These are phyloP conservation scores for Urocynchramus pylzowi DNA, from an alignment of 2,113 vertebrate species.

Conservation along the genomic window DNA sequence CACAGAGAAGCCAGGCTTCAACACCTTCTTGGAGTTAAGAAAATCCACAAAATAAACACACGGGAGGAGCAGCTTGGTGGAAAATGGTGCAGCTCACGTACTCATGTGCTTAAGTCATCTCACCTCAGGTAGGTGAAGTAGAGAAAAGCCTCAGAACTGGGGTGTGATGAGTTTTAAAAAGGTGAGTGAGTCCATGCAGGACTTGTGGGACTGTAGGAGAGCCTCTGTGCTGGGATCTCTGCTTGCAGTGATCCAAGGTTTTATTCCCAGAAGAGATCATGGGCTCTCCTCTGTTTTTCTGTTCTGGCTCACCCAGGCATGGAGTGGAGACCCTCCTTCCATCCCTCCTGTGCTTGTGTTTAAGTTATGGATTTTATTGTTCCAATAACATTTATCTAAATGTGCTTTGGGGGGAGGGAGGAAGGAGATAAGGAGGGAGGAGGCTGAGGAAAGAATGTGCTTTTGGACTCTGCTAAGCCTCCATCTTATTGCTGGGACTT, in stretches of 20 bases:
- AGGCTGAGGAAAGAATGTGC: conserved; percentile 43
- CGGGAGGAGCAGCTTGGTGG: background rate
- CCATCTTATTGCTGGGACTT: background rate
- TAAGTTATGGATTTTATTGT: conserved; percentile 27
- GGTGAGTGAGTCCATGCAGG: background rate
- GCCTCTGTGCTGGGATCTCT: background rate
- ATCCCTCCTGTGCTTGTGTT: background rate
- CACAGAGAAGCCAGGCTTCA: background rate
- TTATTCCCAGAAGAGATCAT: background rate
- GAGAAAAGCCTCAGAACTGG: background rate
- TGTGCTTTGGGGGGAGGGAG: background rate
- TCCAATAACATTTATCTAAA: conserved; percentile 38
- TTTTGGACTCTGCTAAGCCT: background rate
- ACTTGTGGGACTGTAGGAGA: background rate
- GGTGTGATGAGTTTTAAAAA: background rate
- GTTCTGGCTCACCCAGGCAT: background rate
- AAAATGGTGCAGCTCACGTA: accelerated
- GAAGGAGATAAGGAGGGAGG: conserved; percentile 50
- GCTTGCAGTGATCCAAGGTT: background rate
- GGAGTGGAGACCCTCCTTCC: background rate
- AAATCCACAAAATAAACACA: background rate
- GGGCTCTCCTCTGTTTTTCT: background rate
- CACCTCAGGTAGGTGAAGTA: background rate
- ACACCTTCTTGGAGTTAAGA: background rate
- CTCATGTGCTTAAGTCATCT: background rate